These are phyloP conservation scores for Pinctada fucata DNA, from an alignment of 2,888 invertebrate genomes.

Conservation along the genomic window DNA sequence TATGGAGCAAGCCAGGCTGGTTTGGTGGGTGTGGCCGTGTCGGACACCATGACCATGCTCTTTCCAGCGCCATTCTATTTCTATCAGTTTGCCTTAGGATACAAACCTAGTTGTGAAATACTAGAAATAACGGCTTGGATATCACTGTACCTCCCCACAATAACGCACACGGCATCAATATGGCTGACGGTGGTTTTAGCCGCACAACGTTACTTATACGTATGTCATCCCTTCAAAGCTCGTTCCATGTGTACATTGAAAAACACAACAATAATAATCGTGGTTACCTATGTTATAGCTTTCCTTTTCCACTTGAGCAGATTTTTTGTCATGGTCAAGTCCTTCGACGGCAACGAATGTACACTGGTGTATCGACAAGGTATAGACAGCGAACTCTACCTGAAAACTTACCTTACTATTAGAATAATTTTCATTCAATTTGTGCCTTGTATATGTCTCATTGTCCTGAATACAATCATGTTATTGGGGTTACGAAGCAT, in stretches of 20 bases:
- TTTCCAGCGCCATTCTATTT: constrained; percentile 42
- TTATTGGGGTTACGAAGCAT: constrained; percentile 33
- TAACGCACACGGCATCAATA: constrained; percentile 54
- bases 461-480: constrained; percentile 38
- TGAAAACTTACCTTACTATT: constrained; percentile 29
- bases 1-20: constrained; percentile 43
- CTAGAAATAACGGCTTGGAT: constrained; percentile 34
- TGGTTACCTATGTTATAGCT: constrained; percentile 41
- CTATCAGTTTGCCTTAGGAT: constrained; percentile 30
- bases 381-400: constrained; percentile 23
- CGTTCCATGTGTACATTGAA: constrained; percentile 48
- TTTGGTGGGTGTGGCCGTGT: constrained; percentile 39
- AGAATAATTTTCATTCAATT: constrained; percentile 41
- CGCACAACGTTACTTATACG: constrained; percentile 53
- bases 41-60: constrained; percentile 36
- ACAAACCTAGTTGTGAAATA: constrained; percentile 17
- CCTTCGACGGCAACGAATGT: constrained; percentile 14
- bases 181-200: constrained; percentile 54
- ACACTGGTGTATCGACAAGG: neutral
- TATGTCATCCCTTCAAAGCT: constrained; percentile 56
- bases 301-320: constrained; percentile 44
- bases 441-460: constrained; percentile 42
- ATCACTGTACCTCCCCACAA: constrained; percentile 37
- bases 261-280: constrained; percentile 46
- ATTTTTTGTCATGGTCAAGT: constrained; percentile 29